Base-by-base conservation (phyloP, 2,888 invertebrate species). In the Limnephilus rhombicus region DNA sequence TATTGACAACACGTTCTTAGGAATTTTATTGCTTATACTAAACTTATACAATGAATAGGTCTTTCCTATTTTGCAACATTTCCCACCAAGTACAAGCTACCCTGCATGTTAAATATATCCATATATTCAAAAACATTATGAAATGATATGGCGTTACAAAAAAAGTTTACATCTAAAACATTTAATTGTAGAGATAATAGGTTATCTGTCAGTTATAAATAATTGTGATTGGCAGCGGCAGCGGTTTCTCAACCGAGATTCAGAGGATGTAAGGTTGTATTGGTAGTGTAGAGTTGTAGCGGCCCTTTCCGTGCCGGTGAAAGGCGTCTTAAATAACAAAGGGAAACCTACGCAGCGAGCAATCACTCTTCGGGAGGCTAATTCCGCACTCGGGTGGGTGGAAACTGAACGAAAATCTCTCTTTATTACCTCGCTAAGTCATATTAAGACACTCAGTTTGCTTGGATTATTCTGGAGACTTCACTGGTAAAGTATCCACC, bases 221-320 rank as follows among this genome's bases (percentile, higher is more conserved):
- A n/a, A 9, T n/a, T 24, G 24, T 68, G 24, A 68, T 68, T 68
- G 68, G 24, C 68, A 24, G 68, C 24, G 68, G 24, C 68, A 24
- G 68, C 24, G n/a, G 24, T 68, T 68, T 68, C 68, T 9, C 68
- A 68, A 68, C 24, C 24, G 68, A 68, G 68, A 18, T 0, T 68
- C 68, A 1, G 68, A 68, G 68, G 68, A 68, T 24, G 68, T 68
- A 24, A 24, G 68, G 68, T 24, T n/a, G 68, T 68, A 68, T 68
- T 68, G 24, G 68, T 53, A 18, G 4, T 18, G 53, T 53, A 53
- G 53, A 15, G 53, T 1, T 53, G 53, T 68, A 68, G 68, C 9
- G 68, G 68, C 68, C 82, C 82, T 82, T 82, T 82, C 82, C 13
- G 82, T 82, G 31, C 15, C 31, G 34, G 82, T 82, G 82, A 82